Conservation (phyloP, 2,888 invertebrate species). For the Hoplodrina ambigua region DNA sequence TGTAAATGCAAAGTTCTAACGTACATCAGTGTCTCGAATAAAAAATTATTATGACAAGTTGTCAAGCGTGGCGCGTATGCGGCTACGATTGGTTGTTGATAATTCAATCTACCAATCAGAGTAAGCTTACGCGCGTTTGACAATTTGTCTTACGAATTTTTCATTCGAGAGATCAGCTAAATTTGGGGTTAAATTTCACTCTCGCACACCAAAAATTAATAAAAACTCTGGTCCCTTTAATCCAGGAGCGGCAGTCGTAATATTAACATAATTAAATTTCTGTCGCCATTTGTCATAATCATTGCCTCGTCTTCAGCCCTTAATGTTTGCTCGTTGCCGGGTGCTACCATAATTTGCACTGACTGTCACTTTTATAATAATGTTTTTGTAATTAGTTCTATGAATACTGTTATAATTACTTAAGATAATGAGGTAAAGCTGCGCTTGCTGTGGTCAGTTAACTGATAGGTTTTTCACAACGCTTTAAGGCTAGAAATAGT, state of each 20-base stretch:
- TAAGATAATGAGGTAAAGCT: background rate
- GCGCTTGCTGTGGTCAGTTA: no score
- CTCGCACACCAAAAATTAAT: background rate
- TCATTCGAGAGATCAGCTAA: no score
- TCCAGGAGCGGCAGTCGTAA: constrained; percentile 11
- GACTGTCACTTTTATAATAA: constrained; percentile 40
- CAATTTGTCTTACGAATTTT: no score
- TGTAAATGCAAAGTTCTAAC: no score
- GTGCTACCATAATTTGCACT: constrained; percentile 35
- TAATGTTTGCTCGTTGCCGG: constrained; percentile 44
- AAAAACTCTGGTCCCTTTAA: constrained; percentile 26
- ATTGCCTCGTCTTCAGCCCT: constrained; percentile 60
- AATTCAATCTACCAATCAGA: no score
- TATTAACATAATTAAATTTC: constrained; percentile 67
- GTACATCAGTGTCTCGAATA: no score
- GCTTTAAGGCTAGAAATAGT: background rate
- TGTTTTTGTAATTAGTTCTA: constrained; percentile 31
- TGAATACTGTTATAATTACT: constrained; percentile 13
- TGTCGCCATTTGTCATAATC: constrained; percentile 69
- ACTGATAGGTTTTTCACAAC: background rate
- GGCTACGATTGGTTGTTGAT: no score
- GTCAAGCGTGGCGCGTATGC: no score
- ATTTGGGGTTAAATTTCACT: no score
- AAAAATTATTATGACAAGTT: no score
- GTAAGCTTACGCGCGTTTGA: no score